Conservation (phyloP, 1,140 invertebrate species). For the Cotesia typhae region DNA sequence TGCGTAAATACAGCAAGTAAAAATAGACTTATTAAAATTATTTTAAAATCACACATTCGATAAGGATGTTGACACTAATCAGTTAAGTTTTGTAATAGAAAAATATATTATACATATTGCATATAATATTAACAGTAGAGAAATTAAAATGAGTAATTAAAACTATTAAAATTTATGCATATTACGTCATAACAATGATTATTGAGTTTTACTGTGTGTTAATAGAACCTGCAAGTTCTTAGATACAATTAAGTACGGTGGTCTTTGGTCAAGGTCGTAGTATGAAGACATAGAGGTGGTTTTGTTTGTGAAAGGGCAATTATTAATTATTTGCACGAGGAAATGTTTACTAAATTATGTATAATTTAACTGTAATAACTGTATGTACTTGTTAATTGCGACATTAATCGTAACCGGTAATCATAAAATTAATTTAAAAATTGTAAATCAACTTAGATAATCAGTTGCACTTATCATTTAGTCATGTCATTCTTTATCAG, state of each 20-base stretch:
- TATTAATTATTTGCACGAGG: not conserved
- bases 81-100: not conserved
- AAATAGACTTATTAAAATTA: too few relatives aligned
- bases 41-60: not conserved
- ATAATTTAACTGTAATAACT: not conserved
- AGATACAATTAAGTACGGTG: not conserved
- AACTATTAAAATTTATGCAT: not conserved
- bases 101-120: not conserved
- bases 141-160: not conserved
- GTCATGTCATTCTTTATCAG: constrained; percentile 2
- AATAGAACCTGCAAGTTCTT: not conserved
- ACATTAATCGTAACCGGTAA: too few relatives aligned
- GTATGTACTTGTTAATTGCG: not conserved
- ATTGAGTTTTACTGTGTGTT: not conserved
- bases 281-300: not conserved
- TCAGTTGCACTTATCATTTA: not conserved
- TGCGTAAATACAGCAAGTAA: too few relatives aligned
- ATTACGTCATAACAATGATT: constrained; percentile 15
- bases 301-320: constrained; percentile 16
- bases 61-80: not conserved
- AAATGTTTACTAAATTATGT: not conserved
- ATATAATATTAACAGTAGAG: not conserved
- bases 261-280: constrained; percentile 5
- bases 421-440: too few relatives aligned
- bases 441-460: not conserved